phyloP scores from a whole-genome alignment of 2,888 invertebrate genomes.

The Pegoplata infirma region DNA sequence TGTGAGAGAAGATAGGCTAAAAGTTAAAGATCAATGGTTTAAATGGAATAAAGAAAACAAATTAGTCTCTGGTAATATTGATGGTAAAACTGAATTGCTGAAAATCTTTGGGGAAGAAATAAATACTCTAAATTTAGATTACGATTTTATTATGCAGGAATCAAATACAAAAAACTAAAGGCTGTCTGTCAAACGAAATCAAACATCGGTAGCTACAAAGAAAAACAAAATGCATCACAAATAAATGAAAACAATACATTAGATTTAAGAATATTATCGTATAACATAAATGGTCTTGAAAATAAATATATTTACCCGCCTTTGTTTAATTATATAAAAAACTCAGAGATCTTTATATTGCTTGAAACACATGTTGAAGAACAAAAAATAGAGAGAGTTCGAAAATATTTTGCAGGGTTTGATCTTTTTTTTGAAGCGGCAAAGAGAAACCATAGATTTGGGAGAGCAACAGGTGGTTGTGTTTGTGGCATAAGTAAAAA shows the following conservation, averaged over 20 bases:
- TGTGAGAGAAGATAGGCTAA: too few species aligned
- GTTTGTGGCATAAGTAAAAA: not conserved
- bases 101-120: too few species aligned
- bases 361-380: not conserved
- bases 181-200: not conserved
- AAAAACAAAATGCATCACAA: not conserved
- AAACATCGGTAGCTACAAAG: too few species aligned
- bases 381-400: too few species aligned
- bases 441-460: not conserved
- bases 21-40: too few species aligned
- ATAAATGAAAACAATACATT: not conserved
- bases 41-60: too few species aligned
- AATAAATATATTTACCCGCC: not conserved
- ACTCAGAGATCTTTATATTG: conserved; percentile 1
- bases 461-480: not conserved
- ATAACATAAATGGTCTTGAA: conserved; percentile 19
- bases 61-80: too few species aligned
- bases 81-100: too few species aligned
- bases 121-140: too few species aligned
- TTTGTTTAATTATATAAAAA: not conserved
- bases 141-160: too few species aligned
- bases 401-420: too few species aligned
- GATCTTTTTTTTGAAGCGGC: conserved; percentile 3
- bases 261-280: too few species aligned
- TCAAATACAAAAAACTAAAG: not conserved